Evolutionary conservation across 35 echinoderm and acorn worm genomes (phyloP), one percentile per base, ranked within the genome.

Genomic region (Lytechinus pictus): DNA sequence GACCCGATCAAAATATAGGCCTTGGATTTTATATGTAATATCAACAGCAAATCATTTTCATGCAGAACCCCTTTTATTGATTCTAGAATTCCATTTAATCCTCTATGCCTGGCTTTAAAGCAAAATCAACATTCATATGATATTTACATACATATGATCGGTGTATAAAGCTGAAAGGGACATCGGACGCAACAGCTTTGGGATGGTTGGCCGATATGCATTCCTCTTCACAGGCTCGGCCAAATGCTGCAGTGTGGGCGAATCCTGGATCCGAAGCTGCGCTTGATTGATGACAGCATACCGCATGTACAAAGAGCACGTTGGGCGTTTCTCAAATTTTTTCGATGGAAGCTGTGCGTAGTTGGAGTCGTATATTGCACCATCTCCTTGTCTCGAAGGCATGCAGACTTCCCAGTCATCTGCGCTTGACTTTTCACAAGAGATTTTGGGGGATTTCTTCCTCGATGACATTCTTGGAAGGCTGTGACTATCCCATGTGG

Each of bases 251-350:
- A 79, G 21, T 3, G 16, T 24, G 19, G 66, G 66, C 16, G 88
- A 44, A 54, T 90, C n/a, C 88, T 90, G 88, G 28, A 90, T 33
- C 9, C 92, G 54, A 14, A 54, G 92, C 16, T 57, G 52, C 10
- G 92, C 24, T 9, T 55, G 92, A n/a, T 93, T 93, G 12, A 93
- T 55, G 54, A 93, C 92, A 4, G 92, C 92, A 54, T 93, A 93
- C 9, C 92, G 92, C 92, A 54, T 54, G 55, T 93, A 93, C 53
- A 93, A 27, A 0, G 92, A 93, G 55, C 92, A 93, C 4, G 53
- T 14, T 10, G 92, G 4, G 8, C 92, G 92, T 93, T 93, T 93
- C 53, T 28, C 53, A 4, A 33, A 93, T 24, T 55, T 54, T 33
- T 8, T 93, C 3, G 29, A 54, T 55, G 27, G 88, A 14, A 33